phyloP scores from a whole-genome alignment of 2,113 vertebrate genomes.

The Thunnus thynnus region DNA sequence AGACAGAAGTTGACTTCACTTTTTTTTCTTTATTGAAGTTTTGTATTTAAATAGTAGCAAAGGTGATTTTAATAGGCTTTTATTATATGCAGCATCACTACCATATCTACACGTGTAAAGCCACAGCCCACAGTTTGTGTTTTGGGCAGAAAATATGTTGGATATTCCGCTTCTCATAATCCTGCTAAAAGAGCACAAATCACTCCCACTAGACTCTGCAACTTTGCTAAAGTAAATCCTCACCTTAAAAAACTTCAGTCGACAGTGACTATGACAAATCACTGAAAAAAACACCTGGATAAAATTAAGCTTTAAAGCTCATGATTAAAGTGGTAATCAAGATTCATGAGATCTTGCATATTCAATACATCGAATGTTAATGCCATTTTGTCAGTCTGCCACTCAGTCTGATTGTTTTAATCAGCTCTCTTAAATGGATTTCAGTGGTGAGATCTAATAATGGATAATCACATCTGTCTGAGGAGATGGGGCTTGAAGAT shows the following conservation, averaged over 20 bases:
- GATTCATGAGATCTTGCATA: conserved; percentile 37
- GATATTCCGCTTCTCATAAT: no score
- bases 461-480: conserved; percentile 68
- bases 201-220: not conserved
- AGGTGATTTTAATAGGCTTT: no score
- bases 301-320: conserved; percentile 18
- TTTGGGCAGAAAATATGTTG: no score
- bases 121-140: no score
- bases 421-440: conserved; percentile 57
- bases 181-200: no score
- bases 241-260: conserved; percentile 11
- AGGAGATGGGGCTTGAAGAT: conserved; percentile 42
- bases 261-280: not conserved
- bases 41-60: not conserved
- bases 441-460: conserved; percentile 63
- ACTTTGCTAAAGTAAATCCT: not conserved
- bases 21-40: not conserved
- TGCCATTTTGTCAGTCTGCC: conserved; percentile 40
- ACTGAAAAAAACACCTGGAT: conserved; percentile 11
- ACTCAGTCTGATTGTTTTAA: conserved; percentile 56
- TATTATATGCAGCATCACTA: no score
- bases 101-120: no score
- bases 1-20: not conserved
- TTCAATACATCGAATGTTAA: conserved; percentile 38
- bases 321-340: conserved; percentile 19